Evolutionary conservation across 2,888 invertebrate genomes (phyloP).

Genomic region (Dryobota labecula): DNA sequence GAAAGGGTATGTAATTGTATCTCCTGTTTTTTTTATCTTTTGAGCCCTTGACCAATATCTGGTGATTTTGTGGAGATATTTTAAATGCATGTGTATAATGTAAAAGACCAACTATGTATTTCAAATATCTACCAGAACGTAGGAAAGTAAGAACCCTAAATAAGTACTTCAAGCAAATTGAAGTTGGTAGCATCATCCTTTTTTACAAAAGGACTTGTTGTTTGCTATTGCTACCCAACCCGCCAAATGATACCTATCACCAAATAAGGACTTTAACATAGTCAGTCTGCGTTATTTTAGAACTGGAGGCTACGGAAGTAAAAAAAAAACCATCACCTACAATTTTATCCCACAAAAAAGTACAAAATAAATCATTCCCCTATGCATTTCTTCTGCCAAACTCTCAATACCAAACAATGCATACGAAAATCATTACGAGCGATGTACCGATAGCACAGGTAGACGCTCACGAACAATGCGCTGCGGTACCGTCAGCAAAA

Average conservation of each 20-base stretch:
- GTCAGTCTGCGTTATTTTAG: background rate
- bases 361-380: constrained; percentile 44
- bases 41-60: constrained; percentile 5
- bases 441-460: constrained; percentile 84
- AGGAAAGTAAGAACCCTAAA: too few relatives aligned
- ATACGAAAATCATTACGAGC: constrained; percentile 66
- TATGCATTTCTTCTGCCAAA: constrained; percentile 53
- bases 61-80: constrained; percentile 8
- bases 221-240: background rate
- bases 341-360: constrained; percentile 11
- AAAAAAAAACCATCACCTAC: constrained; percentile 10
- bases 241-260: too few relatives aligned
- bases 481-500: constrained; percentile 76
- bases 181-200: background rate
- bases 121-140: background rate
- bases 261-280: background rate
- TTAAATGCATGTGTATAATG: constrained; percentile 3
- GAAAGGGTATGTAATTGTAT: constrained; percentile 50
- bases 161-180: background rate
- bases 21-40: constrained; percentile 37
- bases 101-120: background rate
- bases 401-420: constrained; percentile 58
- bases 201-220: background rate
- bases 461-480: constrained; percentile 83
- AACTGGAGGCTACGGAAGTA: constrained; percentile 24